Percentiles rank a stretch among this genome's conserved stretches.
These are phyloP conservation scores for Galeopsomyia nigrocyanea DNA, from an alignment of 2,888 invertebrate species.

Conservation along the genomic window DNA sequence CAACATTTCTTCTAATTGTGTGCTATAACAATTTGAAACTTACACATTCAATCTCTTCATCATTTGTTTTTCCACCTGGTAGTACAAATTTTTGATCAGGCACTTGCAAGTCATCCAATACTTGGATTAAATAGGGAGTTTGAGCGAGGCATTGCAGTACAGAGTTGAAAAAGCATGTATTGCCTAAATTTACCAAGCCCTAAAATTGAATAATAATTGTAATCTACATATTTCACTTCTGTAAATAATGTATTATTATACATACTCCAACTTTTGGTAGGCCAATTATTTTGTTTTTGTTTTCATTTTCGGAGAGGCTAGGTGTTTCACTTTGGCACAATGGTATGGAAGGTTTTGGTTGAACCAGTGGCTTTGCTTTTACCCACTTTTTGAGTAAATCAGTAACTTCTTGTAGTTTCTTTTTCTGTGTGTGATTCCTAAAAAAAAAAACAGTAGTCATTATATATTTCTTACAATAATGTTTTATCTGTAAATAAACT, in stretches of 20 bases:
- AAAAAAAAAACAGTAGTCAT: background rate
- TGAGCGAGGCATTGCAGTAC: constrained; percentile 93
- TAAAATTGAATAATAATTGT: constrained; percentile 62
- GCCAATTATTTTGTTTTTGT: constrained; percentile 49
- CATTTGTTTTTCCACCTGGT: constrained; percentile 76
- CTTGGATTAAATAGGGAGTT: constrained; percentile 82
- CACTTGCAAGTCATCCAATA: constrained; percentile 78
- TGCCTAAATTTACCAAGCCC: constrained; percentile 92
- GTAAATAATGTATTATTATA: constrained; percentile 9
- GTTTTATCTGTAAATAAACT: background rate
- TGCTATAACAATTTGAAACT: constrained; percentile 5
- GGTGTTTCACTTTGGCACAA: constrained; percentile 40
- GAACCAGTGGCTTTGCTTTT: constrained; percentile 19
- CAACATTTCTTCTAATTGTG: background rate
- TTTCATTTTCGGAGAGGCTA: constrained; percentile 48
- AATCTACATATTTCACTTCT: constrained; percentile 16
- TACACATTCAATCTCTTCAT: constrained; percentile 72
- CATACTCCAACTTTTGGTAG: constrained; percentile 58
- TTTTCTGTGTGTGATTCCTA: constrained; percentile 28
- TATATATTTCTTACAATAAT: background rate
- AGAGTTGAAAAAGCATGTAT: constrained; percentile 98
- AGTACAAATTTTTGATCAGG: constrained; percentile 80
- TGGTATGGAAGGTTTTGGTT: constrained; percentile 32
- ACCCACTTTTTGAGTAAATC: constrained; percentile 47
- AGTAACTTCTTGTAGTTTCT: constrained; percentile 43